Evolutionary conservation across 1,140 invertebrate species (phyloP).

Genomic region (Drosophila bocki): DNA sequence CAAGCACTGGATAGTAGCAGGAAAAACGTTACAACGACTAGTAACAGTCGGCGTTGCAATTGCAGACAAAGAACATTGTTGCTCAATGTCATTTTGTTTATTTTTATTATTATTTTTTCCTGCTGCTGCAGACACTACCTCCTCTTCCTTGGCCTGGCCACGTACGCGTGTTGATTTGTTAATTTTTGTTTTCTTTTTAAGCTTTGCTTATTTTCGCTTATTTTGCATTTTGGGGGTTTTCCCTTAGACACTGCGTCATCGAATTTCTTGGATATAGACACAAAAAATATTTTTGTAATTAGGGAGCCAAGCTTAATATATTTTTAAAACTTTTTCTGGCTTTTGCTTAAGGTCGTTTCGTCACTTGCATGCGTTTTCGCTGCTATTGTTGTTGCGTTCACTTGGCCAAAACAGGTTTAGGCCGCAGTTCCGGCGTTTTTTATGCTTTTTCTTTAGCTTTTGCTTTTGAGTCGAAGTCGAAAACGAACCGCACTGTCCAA

Average conservation of each 20-base stretch:
- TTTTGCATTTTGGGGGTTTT: conserved; percentile 16
- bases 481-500: conserved; percentile 43
- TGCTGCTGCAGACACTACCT: conserved; percentile 21
- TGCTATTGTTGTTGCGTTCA: conserved; percentile 49
- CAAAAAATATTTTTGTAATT: conserved; percentile 10
- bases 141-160: conserved; percentile 39
- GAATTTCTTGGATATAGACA: not conserved
- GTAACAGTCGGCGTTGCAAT: conserved; percentile 29
- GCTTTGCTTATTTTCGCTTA: not conserved
- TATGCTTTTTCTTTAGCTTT: conserved; percentile 17
- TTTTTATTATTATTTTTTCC: conserved; percentile 19
- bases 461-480: conserved; percentile 20
- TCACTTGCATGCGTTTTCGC: conserved; percentile 67
- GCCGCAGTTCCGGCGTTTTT: conserved; percentile 57
- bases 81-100: conserved; percentile 31
- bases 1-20: conserved; percentile 35
- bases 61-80: conserved; percentile 66
- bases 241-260: conserved; percentile 9
- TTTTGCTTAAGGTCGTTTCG: conserved; percentile 73
- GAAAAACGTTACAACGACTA: conserved; percentile 49
- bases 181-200: conserved; percentile 1
- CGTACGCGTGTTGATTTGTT: conserved; percentile 18
- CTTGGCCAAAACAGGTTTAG: conserved; percentile 65
- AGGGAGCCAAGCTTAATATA: conserved; percentile 14
- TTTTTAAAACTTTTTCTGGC: conserved; percentile 25